These are phyloP conservation scores for Drosophila bipectinata DNA, from an alignment of 1,140 invertebrate genomes.

Conservation along the genomic window DNA sequence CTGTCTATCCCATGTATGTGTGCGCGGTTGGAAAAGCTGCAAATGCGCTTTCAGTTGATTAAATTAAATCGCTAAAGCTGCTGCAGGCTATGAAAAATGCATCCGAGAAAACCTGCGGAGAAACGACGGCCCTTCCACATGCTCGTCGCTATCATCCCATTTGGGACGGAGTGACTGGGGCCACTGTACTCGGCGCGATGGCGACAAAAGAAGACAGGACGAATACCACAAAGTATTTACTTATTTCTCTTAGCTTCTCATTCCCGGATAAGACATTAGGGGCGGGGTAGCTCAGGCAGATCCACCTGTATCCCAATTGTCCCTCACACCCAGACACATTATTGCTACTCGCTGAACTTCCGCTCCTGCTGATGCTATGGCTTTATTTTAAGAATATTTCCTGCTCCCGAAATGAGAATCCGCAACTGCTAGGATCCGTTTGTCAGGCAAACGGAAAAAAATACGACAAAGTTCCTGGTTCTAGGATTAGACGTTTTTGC, in stretches of 20 bases:
- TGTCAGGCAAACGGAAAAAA: conserved; percentile 18
- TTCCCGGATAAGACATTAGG: conserved; percentile 33
- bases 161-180: conserved; percentile 30
- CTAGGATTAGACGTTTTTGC: conserved; percentile 82
- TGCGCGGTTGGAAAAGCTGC: conserved; percentile 66
- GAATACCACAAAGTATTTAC: conserved; percentile 74
- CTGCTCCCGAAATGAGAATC: conserved; percentile 9
- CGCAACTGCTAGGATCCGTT: conserved; percentile 37
- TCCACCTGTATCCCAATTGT: conserved; percentile 60
- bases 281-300: conserved; percentile 24
- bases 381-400: conserved; percentile 54
- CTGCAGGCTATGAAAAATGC: conserved; percentile 73
- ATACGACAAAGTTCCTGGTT: conserved; percentile 12
- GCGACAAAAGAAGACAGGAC: conserved; percentile 59
- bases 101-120: conserved; percentile 21
- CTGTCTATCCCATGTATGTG: conserved; percentile 32
- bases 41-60: conserved; percentile 84
- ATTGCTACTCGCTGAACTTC: conserved; percentile 44
- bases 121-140: conserved; percentile 5
- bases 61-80: conserved; percentile 82
- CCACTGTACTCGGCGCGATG: conserved; percentile 76
- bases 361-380: conserved; percentile 12
- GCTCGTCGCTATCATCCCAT: conserved; percentile 15
- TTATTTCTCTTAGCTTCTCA: conserved; percentile 48
- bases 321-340: conserved; percentile 20